Evolutionary conservation across 2,797 vertebrate species (phyloP).

Genomic region (Pipistrellus pygmaeus): DNA sequence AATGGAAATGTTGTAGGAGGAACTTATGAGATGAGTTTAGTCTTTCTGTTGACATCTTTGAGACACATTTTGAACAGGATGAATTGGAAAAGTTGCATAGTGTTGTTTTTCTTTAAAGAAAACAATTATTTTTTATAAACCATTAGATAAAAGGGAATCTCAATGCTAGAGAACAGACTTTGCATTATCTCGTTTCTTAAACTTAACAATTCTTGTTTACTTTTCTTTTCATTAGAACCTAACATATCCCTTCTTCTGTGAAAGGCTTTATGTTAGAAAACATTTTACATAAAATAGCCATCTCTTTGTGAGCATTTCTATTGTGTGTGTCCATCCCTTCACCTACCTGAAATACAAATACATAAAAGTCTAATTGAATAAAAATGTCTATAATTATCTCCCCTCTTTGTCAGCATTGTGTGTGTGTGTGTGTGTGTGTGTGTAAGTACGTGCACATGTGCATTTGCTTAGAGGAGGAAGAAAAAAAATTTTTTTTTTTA

Average conservation of each 20-base stretch:
- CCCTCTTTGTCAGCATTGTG: background rate
- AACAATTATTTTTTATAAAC: background rate
- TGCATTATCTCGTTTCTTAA: constrained; percentile 77
- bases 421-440: background rate
- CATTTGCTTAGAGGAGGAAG: background rate
- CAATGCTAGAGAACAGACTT: background rate
- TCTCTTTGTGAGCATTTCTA: background rate
- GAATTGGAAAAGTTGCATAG: background rate
- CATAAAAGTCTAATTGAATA: background rate
- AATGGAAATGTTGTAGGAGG: constrained; percentile 48
- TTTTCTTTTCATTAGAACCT: constrained; percentile 73
- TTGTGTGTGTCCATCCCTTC: background rate
- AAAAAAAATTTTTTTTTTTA: background rate
- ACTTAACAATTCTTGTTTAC: constrained; percentile 75
- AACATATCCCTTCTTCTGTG: constrained; percentile 71
- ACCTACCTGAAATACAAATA: background rate
- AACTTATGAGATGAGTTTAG: background rate
- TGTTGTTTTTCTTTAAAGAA: constrained; percentile 50
- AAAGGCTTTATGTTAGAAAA: constrained; percentile 75
- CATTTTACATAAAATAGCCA: constrained; percentile 20
- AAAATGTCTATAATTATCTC: background rate
- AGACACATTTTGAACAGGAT: constrained; percentile 35
- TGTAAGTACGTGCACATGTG: too few relatives aligned
- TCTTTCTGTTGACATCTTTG: background rate
- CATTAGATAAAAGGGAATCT: background rate